Evolutionary conservation across 2,797 vertebrate genomes (phyloP), one percentile per base, ranked within the genome.

Genomic region (Leptatherina wallacei): DNA sequence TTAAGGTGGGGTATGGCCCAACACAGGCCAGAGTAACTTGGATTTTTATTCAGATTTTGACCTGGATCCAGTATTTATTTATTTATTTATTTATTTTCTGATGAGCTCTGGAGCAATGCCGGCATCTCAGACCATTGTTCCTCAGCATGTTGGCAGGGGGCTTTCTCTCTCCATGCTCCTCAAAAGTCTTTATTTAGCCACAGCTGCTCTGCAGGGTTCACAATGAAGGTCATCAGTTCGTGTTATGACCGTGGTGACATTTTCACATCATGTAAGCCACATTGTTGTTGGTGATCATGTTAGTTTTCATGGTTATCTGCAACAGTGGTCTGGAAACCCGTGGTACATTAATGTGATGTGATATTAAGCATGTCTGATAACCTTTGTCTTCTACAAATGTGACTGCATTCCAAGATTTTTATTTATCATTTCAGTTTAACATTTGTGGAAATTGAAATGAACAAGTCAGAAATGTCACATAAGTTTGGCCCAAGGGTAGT

Each of bases 131-230:
- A 33, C 42, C 4, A 6, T 47, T 47, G 42, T 20, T n/a, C 7
- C 42, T 47, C 18, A 47, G 42, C 42, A 12, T 62, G 40, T 66
- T 79, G 52, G 38, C 66, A 51, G 52, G 69, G 54, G 62, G 29
- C n/a, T 32, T 9, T 57, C 59, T 65, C 32, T 54, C n/a, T 52
- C 30, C 51, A 51, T 49, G 71, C 44, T 62, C 68, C 66, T 75
- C 72, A 65, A 4, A 38, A 56, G 68, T 73, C 61, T 89, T 87
- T 91, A 88, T 91, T 90, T 91, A 93, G 90, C 82, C 27, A 0
- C 81, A 61, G 68, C 36, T 44, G 78, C 73, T 66, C 80, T 61
- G 63, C 30, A 20, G 57, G 30, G 24, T 73, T 77, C 68, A 47
- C 64, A 58, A 33, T 69, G 44, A 87, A 89, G 88, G 89, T 91